These are phyloP conservation scores for Stegastes partitus DNA, from an alignment of 2,113 vertebrate species.

Conservation along the genomic window DNA sequence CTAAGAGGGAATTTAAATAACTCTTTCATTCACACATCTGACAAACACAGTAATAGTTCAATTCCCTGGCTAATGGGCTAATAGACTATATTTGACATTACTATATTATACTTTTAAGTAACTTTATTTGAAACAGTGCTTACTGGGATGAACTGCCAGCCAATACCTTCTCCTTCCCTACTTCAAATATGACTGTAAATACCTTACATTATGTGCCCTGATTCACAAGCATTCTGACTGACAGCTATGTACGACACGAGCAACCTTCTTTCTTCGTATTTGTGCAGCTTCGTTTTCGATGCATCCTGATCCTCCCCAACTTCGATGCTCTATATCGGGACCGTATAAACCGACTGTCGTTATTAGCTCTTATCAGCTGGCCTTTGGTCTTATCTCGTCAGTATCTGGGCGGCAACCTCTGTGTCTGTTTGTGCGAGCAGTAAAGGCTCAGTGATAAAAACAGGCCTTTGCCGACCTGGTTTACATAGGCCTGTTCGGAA, in stretches of 20 bases:
- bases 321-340: neutral
- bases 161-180: neutral
- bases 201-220: neutral
- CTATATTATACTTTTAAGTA: conserved; percentile 27
- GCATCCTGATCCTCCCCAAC: neutral
- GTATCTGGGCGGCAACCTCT: conserved; percentile 1
- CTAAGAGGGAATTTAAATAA: conserved; percentile 25
- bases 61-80: conserved; percentile 17
- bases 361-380: conserved; percentile 42
- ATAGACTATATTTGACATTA: conserved; percentile 20
- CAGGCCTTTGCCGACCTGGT: conserved; percentile 23
- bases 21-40: conserved; percentile 31
- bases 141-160: neutral
- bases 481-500: conserved; percentile 37
- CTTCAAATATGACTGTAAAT: neutral
- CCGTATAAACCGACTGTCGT: neutral
- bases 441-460: conserved; percentile 7
- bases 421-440: conserved; percentile 5
- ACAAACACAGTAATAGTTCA: conserved; percentile 42
- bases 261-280: neutral
- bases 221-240: neutral
- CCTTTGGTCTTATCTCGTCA: conserved; percentile 41
- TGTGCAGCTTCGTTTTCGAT: neutral
- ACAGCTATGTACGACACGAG: neutral
- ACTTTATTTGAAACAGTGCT: neutral